These are phyloP conservation scores for Thecocarcelia acutangulata DNA, from an alignment of 2,888 invertebrate genomes.

Conservation along the genomic window DNA sequence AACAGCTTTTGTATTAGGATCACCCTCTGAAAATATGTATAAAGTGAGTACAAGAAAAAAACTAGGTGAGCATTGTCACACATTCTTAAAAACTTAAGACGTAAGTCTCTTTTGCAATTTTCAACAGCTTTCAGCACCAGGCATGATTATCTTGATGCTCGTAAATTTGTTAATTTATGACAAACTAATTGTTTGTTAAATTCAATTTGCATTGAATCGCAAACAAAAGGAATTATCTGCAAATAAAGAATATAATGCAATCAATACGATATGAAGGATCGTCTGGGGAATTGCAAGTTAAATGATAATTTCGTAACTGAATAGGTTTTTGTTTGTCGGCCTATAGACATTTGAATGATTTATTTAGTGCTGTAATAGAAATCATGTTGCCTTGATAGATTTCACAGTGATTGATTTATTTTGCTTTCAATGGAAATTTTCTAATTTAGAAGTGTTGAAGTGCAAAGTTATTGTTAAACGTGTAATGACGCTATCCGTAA, in stretches of 20 bases:
- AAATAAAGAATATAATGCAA: neutral
- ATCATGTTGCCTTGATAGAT: slow-evolving; percentile 3
- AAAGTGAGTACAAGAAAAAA: slow-evolving; percentile 12
- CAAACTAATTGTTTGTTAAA: slow-evolving; percentile 64
- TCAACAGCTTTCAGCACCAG: slow-evolving; percentile 1
- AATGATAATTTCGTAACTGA: slow-evolving; percentile 14
- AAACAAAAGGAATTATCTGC: neutral
- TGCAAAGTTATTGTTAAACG: no score
- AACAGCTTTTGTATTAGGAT: neutral
- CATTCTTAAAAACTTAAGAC: slow-evolving; percentile 47
- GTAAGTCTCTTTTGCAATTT: neutral
- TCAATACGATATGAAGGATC: slow-evolving; percentile 13
- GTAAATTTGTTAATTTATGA: slow-evolving; percentile 64
- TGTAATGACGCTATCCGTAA: no score
- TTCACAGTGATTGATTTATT: slow-evolving; percentile 11
- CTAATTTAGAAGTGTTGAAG: no score
- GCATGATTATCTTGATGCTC: slow-evolving; percentile 26
- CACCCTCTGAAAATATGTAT: neutral
- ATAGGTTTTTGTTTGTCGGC: slow-evolving; percentile 4
- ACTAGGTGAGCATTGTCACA: slow-evolving; percentile 66
- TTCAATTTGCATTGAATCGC: slow-evolving; percentile 41
- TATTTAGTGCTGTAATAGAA: slow-evolving; percentile 13
- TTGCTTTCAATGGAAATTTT: neutral
- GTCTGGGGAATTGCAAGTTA: slow-evolving; percentile 26
- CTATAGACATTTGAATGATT: slow-evolving; percentile 45